These are phyloP conservation scores for Actinia tenebrosa DNA, from an alignment of 64 coral and sea anemone species.

Conservation along the genomic window DNA sequence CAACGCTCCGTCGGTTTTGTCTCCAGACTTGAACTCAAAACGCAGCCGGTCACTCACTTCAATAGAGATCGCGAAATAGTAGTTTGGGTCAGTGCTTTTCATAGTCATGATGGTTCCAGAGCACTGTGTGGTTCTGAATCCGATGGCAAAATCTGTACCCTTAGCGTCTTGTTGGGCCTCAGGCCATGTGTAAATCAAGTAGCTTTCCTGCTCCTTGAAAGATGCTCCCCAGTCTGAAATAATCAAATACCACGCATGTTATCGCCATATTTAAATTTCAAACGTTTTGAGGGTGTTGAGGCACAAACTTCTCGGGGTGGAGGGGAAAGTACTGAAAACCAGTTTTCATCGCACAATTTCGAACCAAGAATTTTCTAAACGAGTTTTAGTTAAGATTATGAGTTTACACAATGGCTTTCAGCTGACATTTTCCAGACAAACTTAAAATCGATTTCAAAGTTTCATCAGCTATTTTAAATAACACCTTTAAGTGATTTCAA, in stretches of 20 bases:
- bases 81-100: background rate
- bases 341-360: no score
- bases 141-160: constrained; percentile 68
- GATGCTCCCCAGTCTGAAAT: constrained; percentile 67
- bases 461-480: no score
- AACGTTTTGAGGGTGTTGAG: no score
- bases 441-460: no score
- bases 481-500: no score
- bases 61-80: constrained; percentile 28
- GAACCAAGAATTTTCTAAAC: no score
- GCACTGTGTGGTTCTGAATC: constrained; percentile 49
- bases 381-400: no score
- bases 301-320: no score
- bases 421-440: no score
- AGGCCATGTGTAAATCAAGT: constrained; percentile 49
- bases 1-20: background rate
- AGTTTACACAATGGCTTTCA: no score
- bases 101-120: constrained; percentile 57
- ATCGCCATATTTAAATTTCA: background rate
- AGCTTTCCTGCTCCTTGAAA: constrained; percentile 41
- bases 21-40: constrained; percentile 19
- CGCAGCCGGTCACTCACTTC: background rate
- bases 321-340: no score
- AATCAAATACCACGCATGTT: background rate
- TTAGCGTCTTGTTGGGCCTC: background rate